Evolutionary conservation across 2,113 vertebrate species (phyloP), one percentile per base, ranked within the genome.

Genomic region (Daphoenositta chrysoptera): DNA sequence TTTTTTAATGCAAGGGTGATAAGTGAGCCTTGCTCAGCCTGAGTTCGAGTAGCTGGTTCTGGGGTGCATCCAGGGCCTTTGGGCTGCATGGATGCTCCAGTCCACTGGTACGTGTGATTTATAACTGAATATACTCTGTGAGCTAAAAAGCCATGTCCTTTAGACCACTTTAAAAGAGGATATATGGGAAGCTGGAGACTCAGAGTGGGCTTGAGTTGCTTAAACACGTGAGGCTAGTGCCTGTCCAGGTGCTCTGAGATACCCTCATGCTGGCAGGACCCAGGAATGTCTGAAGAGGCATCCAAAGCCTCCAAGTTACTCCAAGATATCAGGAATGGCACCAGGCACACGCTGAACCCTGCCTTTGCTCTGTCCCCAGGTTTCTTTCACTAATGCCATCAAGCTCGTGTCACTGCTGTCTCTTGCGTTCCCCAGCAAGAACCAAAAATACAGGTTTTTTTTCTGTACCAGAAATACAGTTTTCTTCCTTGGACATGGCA

Each of bases 211-310:
- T 20, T 30, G 23, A 83, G 10, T 37, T 83, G 30, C 37, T 83
- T 44, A 28, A 69, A n/a, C 5, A 4, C 0, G 3, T 3, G 23
- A 60, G 7, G 8, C 23, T 24, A 3, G 12, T 47, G 60, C 12
- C 24, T 61, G 19, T 8, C 44, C 71, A 72, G 48, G 17, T 81
- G 31, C 14, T n/a, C 48, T 65, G 71, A 69, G 63, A 9, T 24
- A 23, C 24, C 35, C 19, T 37, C 17, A 3, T 4, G 15, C 28
- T 64, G 28, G 18, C 18, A 58, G 27, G 39, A 82, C 33, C 51
- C 54, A 58, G 31, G 8, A 64, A 61, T 33, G 11, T 21, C 33
- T 90, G 71, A 54, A 72, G 45, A 89, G 35, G n/a, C 17, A 60
- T 13, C 42, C 3, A 5, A 26, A 80, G 21, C 8, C n/a, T n/a